These are phyloP conservation scores for Epinotia ramella DNA, from an alignment of 2,888 invertebrate genomes.

Conservation along the genomic window DNA sequence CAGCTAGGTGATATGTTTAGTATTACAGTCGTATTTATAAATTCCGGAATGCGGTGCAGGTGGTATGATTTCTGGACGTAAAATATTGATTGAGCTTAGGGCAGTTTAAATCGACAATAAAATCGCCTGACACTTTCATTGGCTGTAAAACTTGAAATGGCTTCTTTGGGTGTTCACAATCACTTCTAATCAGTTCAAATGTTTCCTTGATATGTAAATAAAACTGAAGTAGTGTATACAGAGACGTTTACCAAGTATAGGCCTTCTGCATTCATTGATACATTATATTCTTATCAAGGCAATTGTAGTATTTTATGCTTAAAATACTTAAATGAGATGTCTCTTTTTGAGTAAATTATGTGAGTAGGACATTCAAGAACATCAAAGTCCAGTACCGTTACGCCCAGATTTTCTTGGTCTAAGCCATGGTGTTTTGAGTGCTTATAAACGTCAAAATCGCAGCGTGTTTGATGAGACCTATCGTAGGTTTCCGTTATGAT, in stretches of 20 bases:
- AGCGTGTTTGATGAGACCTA: no score
- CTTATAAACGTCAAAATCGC: no score
- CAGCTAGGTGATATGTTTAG: constrained; percentile 21
- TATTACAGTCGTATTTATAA: constrained; percentile 23
- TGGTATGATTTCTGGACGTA: constrained; percentile 2
- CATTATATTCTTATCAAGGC: background rate
- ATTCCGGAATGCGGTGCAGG: constrained; percentile 13
- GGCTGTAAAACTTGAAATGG: constrained; percentile 30
- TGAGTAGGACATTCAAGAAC: no score
- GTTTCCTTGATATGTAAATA: constrained; percentile 27
- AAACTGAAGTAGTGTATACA: background rate
- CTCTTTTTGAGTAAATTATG: no score
- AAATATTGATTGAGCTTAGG: constrained; percentile 9
- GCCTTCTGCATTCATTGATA: background rate
- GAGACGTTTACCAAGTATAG: background rate
- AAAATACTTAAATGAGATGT: no score
- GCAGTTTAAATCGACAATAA: constrained; percentile 24
- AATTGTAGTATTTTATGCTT: no score
- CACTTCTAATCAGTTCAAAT: constrained; percentile 14
- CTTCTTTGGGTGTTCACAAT: constrained; percentile 23
- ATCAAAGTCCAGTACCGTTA: no score
- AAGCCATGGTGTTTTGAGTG: no score
- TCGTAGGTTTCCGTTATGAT: no score
- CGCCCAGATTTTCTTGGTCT: no score
- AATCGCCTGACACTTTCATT: constrained; percentile 33